Base-by-base conservation (phyloP, 2,797 vertebrate genomes). In the Cygnus olor region DNA sequence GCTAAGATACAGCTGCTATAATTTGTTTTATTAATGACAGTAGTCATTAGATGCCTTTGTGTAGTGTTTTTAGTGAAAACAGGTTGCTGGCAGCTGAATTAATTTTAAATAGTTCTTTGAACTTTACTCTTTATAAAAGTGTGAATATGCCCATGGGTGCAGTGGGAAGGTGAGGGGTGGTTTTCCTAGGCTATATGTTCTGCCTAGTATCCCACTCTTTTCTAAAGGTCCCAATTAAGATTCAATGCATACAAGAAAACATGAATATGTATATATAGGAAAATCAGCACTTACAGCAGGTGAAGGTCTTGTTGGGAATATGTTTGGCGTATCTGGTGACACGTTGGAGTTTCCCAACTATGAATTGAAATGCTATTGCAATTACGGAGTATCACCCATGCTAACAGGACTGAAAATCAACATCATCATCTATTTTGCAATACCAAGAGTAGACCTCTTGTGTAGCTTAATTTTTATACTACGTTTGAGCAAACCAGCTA, bases 41-140 rank as follows among this genome's bases (percentile, higher is more conserved):
- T 51, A 69, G 64, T n/a, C 14, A 14, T 49, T 82, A 66, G 30
- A 47, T 86, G 24, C 13, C 68, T 88, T 84, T 70, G 24, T 66
- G 1, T 30, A 51, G 32, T 63, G 32, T 81, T 93, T 76, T 44
- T 77, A 30, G 32, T 64, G 76, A 88, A 88, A 91, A n/a, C 47
- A 85, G 45, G 7, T 91, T 91, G 44, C 71, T 76, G 38, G 24
- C 53, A 88, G 38, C 49, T 83, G 53, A 77, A 44, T 54, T 61
- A 61, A 36, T 83, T 85, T 84, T 65, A 61, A 94, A 42, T 44
- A 57, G 15, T 79, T 61, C 64, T 36, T 91, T 78, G 56, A 92
- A 78, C 45, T 70, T 80, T n/a, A 24, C 7, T 66, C 58, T 40
- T 61, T 44, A 25, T 42, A 73, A 90, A 28, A 11, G 34, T 20